phyloP scores from a whole-genome alignment of 92 coral and sea anemone species.

The Bergia puertoricense region DNA sequence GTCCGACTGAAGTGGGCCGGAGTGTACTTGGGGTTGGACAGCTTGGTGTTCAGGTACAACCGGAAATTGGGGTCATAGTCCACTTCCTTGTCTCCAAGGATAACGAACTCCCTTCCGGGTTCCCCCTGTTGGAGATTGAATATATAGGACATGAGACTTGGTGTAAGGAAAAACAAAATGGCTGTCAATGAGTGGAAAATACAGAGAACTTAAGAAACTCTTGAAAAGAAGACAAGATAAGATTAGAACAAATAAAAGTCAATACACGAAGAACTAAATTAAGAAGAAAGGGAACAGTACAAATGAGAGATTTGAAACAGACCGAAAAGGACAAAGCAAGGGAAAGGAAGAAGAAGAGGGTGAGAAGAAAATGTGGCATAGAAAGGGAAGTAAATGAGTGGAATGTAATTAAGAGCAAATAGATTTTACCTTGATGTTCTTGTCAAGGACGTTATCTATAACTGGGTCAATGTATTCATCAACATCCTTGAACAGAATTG shows the following conservation, averaged over 20 bases:
- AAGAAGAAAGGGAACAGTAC: neutral
- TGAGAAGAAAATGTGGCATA: neutral
- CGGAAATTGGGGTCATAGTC: constrained; percentile 99
- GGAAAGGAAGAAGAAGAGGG: neutral
- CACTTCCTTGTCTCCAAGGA: constrained; percentile 99
- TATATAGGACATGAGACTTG: neutral
- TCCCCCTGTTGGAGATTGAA: constrained; percentile 62
- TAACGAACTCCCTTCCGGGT: constrained; percentile 96
- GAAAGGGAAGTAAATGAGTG: neutral
- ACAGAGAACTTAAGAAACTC: neutral
- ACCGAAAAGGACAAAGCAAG: neutral
- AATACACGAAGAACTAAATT: neutral
- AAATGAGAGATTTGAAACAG: neutral
- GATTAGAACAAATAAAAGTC: neutral
- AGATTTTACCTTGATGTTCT: constrained; percentile 70
- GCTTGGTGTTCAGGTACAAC: constrained; percentile 95
- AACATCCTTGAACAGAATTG: constrained; percentile 96
- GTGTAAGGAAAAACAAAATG: neutral
- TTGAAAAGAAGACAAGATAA: neutral
- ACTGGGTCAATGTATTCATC: constrained; percentile 98
- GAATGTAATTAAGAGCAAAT: neutral
- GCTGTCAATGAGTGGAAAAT: neutral
- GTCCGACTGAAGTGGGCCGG: constrained; percentile 99
- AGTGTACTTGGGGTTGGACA: constrained; percentile 98
- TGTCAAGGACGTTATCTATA: constrained; percentile 94